phyloP scores from a whole-genome alignment of 2,113 vertebrate genomes.

The Chionodraco myersi region DNA sequence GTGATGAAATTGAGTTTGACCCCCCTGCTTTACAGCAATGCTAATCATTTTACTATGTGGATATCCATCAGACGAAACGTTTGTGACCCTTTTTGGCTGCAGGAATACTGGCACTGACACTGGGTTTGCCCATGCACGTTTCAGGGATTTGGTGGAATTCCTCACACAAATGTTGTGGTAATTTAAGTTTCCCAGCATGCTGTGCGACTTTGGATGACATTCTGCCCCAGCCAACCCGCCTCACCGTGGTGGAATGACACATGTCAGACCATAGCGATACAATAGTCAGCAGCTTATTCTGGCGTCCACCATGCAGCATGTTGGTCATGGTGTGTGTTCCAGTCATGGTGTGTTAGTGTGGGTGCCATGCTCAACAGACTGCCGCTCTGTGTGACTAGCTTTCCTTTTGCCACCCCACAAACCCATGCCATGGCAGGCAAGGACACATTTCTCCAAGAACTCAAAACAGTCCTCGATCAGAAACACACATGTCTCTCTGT shows the following conservation, averaged over 20 bases:
- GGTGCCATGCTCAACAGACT: slow-evolving; percentile 71
- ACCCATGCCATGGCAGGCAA: slow-evolving; percentile 40
- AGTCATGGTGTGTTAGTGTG: slow-evolving; percentile 58
- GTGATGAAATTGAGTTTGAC: too few species aligned
- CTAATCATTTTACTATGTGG: neutral
- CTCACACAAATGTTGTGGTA: slow-evolving; percentile 44
- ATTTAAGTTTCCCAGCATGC: slow-evolving; percentile 62
- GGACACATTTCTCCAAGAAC: slow-evolving; percentile 13
- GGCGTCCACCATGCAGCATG: slow-evolving; percentile 57
- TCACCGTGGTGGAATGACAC: slow-evolving; percentile 48
- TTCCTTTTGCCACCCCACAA: slow-evolving; percentile 45
- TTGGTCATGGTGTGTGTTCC: slow-evolving; percentile 70
- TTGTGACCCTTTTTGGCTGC: slow-evolving; percentile 13
- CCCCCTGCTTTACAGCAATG: neutral
- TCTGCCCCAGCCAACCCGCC: slow-evolving; percentile 62
- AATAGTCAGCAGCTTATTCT: slow-evolving; percentile 75
- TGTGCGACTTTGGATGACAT: slow-evolving; percentile 73
- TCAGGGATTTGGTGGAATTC: slow-evolving; percentile 42
- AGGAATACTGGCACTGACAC: slow-evolving; percentile 13
- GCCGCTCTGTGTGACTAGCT: slow-evolving; percentile 68
- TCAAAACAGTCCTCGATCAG: neutral
- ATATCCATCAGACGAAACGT: slow-evolving; percentile 13
- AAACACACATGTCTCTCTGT: neutral
- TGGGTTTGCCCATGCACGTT: slow-evolving; percentile 25
- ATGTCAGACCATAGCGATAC: slow-evolving; percentile 58